Conservation (phyloP, 2,888 invertebrate genomes). For the Phlogophora meticulosa region DNA sequence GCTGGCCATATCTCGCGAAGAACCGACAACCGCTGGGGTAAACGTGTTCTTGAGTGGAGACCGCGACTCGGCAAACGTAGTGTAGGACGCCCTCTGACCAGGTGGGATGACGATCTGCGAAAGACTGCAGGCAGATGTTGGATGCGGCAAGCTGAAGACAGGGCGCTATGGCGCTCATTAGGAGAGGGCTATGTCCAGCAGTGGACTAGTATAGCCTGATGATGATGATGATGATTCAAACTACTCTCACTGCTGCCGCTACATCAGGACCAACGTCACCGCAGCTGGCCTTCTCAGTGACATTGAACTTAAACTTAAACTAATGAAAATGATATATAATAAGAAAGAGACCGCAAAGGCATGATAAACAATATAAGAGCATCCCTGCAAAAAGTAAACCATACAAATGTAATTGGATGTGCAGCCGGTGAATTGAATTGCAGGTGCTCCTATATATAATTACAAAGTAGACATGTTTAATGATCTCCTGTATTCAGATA, state of each 20-base stretch:
- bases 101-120: no score
- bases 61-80: no score
- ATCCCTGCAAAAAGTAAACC: constrained; percentile 10
- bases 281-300: neutral
- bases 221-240: constrained; percentile 1
- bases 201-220: no score
- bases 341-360: constrained; percentile 4
- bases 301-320: constrained; percentile 14
- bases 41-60: no score
- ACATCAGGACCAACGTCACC: constrained; percentile 14
- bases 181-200: no score
- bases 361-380: constrained; percentile 3
- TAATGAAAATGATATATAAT: constrained; percentile 3
- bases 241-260: constrained; percentile 6
- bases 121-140: no score
- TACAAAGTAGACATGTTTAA: constrained; percentile 21
- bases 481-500: constrained; percentile 1
- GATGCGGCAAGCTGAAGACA: no score
- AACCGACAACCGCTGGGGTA: no score
- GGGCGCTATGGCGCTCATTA: no score
- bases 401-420: constrained; percentile 17
- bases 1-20: no score
- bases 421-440: constrained; percentile 5
- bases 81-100: no score
- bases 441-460: constrained; percentile 16